Percentiles rank a stretch among this genome's conserved stretches.
phyloP scores from a whole-genome alignment of 2,888 invertebrate genomes.

The Pseudolycoriella hygida region DNA sequence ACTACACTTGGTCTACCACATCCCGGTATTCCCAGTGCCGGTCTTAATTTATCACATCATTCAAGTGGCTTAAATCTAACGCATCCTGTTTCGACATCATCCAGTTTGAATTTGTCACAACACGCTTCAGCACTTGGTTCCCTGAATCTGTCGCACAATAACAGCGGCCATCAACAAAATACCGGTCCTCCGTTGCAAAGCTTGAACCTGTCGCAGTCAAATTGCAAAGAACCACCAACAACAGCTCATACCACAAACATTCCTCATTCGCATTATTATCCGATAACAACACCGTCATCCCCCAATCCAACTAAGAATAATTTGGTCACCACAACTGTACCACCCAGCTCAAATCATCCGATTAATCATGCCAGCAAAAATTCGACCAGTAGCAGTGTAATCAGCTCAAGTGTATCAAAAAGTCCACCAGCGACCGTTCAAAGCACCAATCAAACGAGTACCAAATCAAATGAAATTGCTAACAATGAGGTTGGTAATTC shows the following conservation, averaged over 20 bases:
- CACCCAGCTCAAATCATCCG: not conserved
- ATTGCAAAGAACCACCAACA: not conserved
- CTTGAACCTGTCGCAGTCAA: not conserved
- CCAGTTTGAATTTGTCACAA: not conserved
- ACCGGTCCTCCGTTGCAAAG: not conserved
- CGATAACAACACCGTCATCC: conserved; percentile 2
- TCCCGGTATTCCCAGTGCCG: not conserved
- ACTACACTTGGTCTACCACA: not conserved
- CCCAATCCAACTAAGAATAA: not conserved
- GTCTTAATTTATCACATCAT: conserved; percentile 18
- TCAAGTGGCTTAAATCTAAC: conserved; percentile 12
- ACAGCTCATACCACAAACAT: conserved; percentile 19
- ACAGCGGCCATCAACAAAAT: not conserved
- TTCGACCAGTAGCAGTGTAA: too few relatives aligned
- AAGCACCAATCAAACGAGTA: not conserved
- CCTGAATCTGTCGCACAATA: not conserved
- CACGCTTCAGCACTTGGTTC: not conserved
- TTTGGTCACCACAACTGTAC: not conserved
- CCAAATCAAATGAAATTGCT: not conserved
- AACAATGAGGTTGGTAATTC: not conserved
- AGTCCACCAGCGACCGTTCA: not conserved
- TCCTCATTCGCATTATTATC: conserved; percentile 13
- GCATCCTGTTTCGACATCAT: conserved; percentile 12
- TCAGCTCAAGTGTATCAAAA: too few relatives aligned
- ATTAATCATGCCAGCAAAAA: too few relatives aligned